Evolutionary conservation across 2,888 invertebrate genomes (phyloP), one percentile per base, ranked within the genome.

Genomic region (Ichneumoninae sp.): DNA sequence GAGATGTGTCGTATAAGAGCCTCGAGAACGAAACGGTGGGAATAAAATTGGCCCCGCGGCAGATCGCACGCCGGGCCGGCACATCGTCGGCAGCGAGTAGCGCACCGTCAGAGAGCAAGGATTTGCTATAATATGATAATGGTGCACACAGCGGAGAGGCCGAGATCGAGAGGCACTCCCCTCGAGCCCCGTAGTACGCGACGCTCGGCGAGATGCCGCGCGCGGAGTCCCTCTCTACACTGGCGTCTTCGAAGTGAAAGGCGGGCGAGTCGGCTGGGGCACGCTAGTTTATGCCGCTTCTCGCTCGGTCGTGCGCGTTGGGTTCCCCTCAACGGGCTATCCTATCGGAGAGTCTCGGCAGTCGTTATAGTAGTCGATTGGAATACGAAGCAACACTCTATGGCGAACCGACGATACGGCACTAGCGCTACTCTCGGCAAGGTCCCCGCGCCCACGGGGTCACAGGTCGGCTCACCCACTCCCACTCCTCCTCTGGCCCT

Each of bases 391-490:
- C 33, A 36, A 30, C 47, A n/a, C 19, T 26, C 26, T 36, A 66
- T 36, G 52, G 13, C 70, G 60, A 26, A 78, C 40, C 76, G 68
- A 70, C 60, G 66, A 83, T 72, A 57, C 68, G 65, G 75, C 70
- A 47, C 65, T 44, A 50, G 81, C 83, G 60, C 65, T 83, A 82
- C 77, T 80, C 79, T 88, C 88, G 89, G 91, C 91, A 91, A 91
- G 91, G 92, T 91, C 92, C 91, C 91, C 91, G 90, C 89, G 90
- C 92, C 92, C 91, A 91, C 90, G 89, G 89, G 92, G 93, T 93
- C 92, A 92, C 87, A 90, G 93, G 93, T 93, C 92, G 92, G 89
- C 91, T 92, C 92, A 93, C 92, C 92, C 92, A 92, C 92, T 91
- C 90, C 90, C 89, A 80, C 85, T 80, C 72, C 80, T 26, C 40